phyloP scores from a whole-genome alignment of 1,140 invertebrate genomes.

The Condylostylus longicornis region DNA sequence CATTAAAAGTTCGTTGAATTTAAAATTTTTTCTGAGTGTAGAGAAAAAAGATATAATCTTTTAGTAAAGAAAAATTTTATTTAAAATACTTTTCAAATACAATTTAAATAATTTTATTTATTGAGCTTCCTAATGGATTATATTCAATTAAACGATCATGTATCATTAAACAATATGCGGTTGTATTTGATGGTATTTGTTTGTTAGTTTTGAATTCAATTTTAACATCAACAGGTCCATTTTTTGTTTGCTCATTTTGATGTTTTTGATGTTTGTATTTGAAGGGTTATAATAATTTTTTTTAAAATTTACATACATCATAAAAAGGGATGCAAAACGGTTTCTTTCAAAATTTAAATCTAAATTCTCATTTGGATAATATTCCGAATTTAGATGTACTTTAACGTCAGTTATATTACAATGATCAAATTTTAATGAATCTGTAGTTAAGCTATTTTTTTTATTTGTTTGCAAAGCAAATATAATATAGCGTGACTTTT shows the following conservation, averaged over 20 bases:
- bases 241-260: conserved; percentile 12
- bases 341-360: conserved; percentile 11
- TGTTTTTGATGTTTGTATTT: conserved; percentile 16
- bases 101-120: conserved; percentile 8
- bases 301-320: conserved; percentile 18
- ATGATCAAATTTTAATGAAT: too few relatives aligned
- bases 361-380: too few relatives aligned
- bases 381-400: too few relatives aligned
- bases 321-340: conserved; percentile 13
- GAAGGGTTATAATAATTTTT: conserved; percentile 12
- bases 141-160: conserved; percentile 13
- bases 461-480: too few relatives aligned
- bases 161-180: conserved; percentile 15
- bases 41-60: too few relatives aligned
- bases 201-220: conserved; percentile 13
- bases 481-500: too few relatives aligned
- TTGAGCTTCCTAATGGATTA: conserved; percentile 6
- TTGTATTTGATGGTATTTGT: conserved; percentile 10
- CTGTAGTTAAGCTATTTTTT: too few relatives aligned
- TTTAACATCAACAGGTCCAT: conserved; percentile 11
- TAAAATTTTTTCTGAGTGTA: too few relatives aligned
- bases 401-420: too few relatives aligned
- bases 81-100: too few relatives aligned
- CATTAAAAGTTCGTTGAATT: too few relatives aligned
- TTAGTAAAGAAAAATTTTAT: too few relatives aligned